phyloP scores from a whole-genome alignment of 2,797 vertebrate species.

The Pipistrellus nathusii region DNA sequence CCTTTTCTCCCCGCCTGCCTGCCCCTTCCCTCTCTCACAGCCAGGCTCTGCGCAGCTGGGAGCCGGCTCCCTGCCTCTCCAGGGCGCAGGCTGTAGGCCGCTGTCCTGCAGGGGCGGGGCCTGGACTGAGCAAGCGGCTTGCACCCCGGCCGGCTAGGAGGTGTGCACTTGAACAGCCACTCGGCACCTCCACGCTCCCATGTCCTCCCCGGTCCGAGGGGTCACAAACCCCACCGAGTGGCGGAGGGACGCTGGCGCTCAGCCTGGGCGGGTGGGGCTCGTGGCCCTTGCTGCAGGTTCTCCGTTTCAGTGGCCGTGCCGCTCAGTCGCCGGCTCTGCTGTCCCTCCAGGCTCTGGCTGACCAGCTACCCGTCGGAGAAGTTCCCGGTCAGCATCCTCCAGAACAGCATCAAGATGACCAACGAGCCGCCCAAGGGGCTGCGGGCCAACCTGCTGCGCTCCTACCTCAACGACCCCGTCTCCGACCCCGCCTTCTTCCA shows the following conservation, averaged over 20 bases:
- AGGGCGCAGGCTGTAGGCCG: no score
- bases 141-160: neutral
- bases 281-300: neutral
- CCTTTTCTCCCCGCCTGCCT: neutral
- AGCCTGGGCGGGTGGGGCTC: neutral
- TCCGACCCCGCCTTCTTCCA: conserved; percentile 93
- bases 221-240: neutral
- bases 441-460: conserved; percentile 94
- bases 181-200: neutral
- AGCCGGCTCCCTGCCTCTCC: neutral
- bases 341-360: conserved; percentile 92
- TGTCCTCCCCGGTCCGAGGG: neutral
- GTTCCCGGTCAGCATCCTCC: conserved; percentile 96
- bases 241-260: neutral
- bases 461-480: conserved; percentile 94
- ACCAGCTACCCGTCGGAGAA: conserved; percentile 97
- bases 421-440: conserved; percentile 97
- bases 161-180: neutral
- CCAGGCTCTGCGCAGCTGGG: neutral
- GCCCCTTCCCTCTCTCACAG: neutral
- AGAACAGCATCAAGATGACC: conserved; percentile 98
- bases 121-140: neutral
- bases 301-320: neutral
- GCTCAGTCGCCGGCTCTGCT: conserved; percentile 35
- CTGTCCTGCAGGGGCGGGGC: neutral